Base-by-base conservation (phyloP, 1,140 invertebrate species). In the Hydropsyche tenuis region DNA sequence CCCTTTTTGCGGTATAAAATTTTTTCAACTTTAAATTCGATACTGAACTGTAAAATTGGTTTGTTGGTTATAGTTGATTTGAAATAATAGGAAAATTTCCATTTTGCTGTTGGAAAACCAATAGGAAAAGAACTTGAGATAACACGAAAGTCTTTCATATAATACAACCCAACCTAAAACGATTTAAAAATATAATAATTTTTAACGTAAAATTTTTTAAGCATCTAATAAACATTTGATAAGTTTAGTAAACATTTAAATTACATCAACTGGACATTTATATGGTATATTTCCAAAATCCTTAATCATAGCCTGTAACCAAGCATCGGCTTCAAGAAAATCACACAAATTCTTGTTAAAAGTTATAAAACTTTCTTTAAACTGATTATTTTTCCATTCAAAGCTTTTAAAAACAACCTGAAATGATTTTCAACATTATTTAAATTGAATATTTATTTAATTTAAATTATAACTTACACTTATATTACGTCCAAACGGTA, bases 351-450 rank as follows among this genome's bases (percentile, higher is more conserved):
- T 53, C 20, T 53, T 53, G 22, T 53, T 53, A 20, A 53, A 53
- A 25, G 11, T 16, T 1, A 68, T 68, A 22, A 68, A 66, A 43
- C 64, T 66, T 42, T 66, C 64, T 45, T 46, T 66, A 20, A 2
- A 66, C 43, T 66, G 64, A 20, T 66, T 66, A 20, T 48, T 25
- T 25, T 48, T 68, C 65, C 45, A 68, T 48, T 48, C 43, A 14
- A 23, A 48, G 7, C 16, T 46, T 68, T 25, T 23, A 46, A 68
- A 68, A 16, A 18, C 12, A 5, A 66, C 64, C 64, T 68, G 11
- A 37, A 37, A 37, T 37, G 30, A 37, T 37, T 37, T 37, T 3
- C 30, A 9, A 37, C 9, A 37, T 37, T 9, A 37, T 37, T 4
- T 37, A 37, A 37, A n/a, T n/a, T n/a, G n/a, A n/a, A n/a, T n/a